A percentile compares a stretch with the other conserved stretches of the same genome.
Evolutionary conservation across 2,113 vertebrate species (phyloP).

Genomic region (Lophura nycthemera): DNA sequence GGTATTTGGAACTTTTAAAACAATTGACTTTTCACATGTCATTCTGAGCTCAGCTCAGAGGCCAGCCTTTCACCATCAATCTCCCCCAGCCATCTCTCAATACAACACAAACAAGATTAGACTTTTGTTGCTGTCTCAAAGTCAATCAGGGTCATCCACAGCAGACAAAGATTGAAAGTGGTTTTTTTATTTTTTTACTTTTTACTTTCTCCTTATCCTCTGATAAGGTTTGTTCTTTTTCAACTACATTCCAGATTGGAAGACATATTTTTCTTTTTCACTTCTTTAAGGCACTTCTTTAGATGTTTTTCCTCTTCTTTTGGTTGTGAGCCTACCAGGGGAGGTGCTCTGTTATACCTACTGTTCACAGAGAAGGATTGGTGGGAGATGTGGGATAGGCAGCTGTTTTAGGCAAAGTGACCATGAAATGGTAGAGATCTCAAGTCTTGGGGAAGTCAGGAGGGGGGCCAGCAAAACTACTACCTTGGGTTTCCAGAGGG

Average conservation of each 20-base stretch:
- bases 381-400: no score
- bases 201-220: conserved; percentile 32
- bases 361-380: no score
- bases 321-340: not conserved
- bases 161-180: conserved; percentile 27
- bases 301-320: not conserved
- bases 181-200: not conserved
- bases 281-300: not conserved
- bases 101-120: conserved; percentile 65
- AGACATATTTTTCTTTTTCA: not conserved
- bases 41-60: conserved; percentile 17
- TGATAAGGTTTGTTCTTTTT: conserved; percentile 43
- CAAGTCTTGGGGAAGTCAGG: no score
- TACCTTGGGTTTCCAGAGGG: no score
- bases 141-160: conserved; percentile 61
- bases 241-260: not conserved
- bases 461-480: no score
- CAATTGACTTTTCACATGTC: conserved; percentile 26
- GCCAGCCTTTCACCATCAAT: conserved; percentile 57
- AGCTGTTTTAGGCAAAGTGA: no score
- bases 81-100: conserved; percentile 64
- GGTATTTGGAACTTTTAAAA: conserved; percentile 57
- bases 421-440: no score
- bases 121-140: conserved; percentile 68
- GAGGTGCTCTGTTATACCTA: no score